Conservation (phyloP, 2,888 invertebrate species). For the Abrostola triplasia region DNA sequence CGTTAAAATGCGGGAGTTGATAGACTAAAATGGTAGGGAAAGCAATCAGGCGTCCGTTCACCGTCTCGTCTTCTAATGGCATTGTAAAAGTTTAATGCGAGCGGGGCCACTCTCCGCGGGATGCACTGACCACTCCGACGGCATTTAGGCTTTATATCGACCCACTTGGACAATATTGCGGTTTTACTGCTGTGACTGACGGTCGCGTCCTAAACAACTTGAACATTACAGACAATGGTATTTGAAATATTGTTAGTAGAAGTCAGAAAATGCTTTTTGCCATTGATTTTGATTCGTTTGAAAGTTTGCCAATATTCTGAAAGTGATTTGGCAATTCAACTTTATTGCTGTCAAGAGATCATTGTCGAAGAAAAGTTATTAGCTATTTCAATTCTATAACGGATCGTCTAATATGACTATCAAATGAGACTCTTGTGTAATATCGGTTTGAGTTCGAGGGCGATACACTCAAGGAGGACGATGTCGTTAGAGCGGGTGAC, state of each 20-base stretch:
- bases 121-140: slow-evolving; percentile 43
- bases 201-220: slow-evolving; percentile 34
- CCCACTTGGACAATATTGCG: slow-evolving; percentile 43
- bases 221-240: slow-evolving; percentile 25
- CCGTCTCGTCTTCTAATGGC: slow-evolving; percentile 69
- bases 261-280: slow-evolving; percentile 13
- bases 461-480: slow-evolving; percentile 66
- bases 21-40: slow-evolving; percentile 52
- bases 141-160: slow-evolving; percentile 47
- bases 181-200: slow-evolving; percentile 41
- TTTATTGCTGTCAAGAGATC: slow-evolving; percentile 19
- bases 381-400: slow-evolving; percentile 26
- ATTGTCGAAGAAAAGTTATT: slow-evolving; percentile 19
- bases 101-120: slow-evolving; percentile 51
- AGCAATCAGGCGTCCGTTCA: slow-evolving; percentile 66
- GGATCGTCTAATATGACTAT: slow-evolving; percentile 24
- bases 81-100: slow-evolving; percentile 73
- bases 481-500: slow-evolving; percentile 63
- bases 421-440: slow-evolving; percentile 31
- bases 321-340: slow-evolving; percentile 21
- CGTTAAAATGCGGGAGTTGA: slow-evolving; percentile 33
- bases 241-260: slow-evolving; percentile 14
- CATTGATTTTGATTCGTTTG: slow-evolving; percentile 28
- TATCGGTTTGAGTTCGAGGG: slow-evolving; percentile 50
- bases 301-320: slow-evolving; percentile 31